Evolutionary conservation across 2,113 vertebrate species (phyloP).

Genomic region (Hemicordylus capensis): DNA sequence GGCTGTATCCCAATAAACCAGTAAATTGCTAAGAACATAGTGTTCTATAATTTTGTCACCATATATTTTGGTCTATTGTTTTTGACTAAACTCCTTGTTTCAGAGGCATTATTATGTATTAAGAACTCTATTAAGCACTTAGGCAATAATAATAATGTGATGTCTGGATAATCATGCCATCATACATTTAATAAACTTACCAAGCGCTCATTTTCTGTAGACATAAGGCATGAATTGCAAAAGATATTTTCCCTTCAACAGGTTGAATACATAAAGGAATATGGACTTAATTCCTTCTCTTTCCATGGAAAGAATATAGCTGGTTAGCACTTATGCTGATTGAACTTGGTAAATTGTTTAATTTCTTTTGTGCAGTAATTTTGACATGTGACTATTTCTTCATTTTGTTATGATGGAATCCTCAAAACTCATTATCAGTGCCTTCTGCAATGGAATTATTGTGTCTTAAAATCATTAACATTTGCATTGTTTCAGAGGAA

Average conservation of each 20-base stretch:
- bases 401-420: not conserved
- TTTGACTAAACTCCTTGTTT: conserved; percentile 3
- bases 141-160: not conserved
- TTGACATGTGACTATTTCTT: not conserved
- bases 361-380: not conserved
- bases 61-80: not conserved
- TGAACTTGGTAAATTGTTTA: not conserved
- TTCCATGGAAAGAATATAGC: not conserved
- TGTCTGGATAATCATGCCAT: conserved; percentile 14
- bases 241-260: not conserved
- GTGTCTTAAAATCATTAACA: not conserved
- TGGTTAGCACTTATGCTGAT: not conserved
- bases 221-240: conserved; percentile 13
- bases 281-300: not conserved
- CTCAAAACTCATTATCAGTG: not conserved
- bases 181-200: conserved; percentile 25
- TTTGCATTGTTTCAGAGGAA: not conserved
- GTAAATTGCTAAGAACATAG: rapidly evolving
- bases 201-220: conserved; percentile 8
- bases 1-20: not conserved
- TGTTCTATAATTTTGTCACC: not conserved
- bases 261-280: not conserved
- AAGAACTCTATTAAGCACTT: not conserved
- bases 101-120: not conserved
- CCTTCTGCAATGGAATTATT: not conserved